phyloP scores from a whole-genome alignment of 1,140 invertebrate genomes.

The Hycleus cichorii region DNA sequence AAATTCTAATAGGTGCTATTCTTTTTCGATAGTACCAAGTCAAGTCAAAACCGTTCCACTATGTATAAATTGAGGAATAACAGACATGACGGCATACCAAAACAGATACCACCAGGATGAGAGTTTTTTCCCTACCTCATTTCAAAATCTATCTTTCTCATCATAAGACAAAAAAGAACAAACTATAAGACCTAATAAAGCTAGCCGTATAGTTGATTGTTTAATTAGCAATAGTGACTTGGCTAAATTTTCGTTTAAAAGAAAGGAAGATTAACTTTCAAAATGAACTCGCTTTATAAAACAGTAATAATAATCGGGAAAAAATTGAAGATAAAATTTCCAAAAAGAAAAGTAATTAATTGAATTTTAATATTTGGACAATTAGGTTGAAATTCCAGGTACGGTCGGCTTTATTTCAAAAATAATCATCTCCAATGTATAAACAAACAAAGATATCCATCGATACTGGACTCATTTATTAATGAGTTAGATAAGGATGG shows the following conservation, averaged over 20 bases:
- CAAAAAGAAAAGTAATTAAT: neutral
- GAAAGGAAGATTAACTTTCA: slow-evolving; percentile 1
- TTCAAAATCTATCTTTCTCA: neutral
- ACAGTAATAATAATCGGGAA: no score
- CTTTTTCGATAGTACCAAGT: neutral
- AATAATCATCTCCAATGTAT: no score
- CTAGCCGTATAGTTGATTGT: slow-evolving; percentile 11
- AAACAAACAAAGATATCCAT: no score
- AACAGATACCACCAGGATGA: slow-evolving; percentile 3
- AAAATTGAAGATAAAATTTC: no score
- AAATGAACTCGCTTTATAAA: no score
- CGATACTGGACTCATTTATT: no score
- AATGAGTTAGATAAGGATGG: no score
- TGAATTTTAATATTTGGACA: neutral
- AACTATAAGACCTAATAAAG: slow-evolving; percentile 4
- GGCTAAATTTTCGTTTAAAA: slow-evolving; percentile 3
- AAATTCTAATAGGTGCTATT: no score
- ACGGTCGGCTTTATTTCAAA: no score
- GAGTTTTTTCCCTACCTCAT: slow-evolving; percentile 5
- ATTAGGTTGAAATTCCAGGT: neutral
- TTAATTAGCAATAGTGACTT: slow-evolving; percentile 12
- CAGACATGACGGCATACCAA: slow-evolving; percentile 14
- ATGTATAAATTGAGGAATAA: neutral
- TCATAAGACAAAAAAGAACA: no score
- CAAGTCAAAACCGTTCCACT: neutral